Evolutionary conservation across 30 jellyfish, hydroid and myxozoan species (phyloP).

Genomic region (Hydractinia echinata): DNA sequence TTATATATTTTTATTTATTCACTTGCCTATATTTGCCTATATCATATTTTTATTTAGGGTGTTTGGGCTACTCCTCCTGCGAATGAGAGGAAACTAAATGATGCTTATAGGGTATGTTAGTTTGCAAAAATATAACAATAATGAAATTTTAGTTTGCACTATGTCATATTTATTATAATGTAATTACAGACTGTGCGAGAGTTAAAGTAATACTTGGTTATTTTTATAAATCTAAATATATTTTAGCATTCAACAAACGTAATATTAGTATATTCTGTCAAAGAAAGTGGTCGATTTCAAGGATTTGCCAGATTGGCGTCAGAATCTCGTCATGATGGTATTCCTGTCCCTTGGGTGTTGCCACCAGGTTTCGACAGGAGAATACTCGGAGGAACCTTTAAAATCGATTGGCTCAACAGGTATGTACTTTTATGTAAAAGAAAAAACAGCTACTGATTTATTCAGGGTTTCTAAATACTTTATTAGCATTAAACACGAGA

Average conservation of each 20-base stretch:
- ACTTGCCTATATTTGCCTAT: no score
- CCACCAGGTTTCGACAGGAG: slow-evolving; percentile 97
- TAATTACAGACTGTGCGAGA: no score
- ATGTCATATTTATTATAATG: no score
- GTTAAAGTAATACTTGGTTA: neutral
- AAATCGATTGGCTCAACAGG: slow-evolving; percentile 98
- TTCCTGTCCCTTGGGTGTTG: slow-evolving; percentile 85
- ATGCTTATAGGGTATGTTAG: slow-evolving; percentile 83
- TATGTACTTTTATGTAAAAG: neutral
- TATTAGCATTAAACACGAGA: neutral
- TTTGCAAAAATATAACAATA: neutral
- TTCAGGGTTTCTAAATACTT: neutral
- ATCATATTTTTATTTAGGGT: slow-evolving; percentile 50
- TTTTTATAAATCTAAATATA: neutral
- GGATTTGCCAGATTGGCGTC: slow-evolving; percentile 94
- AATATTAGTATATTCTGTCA: slow-evolving; percentile 84
- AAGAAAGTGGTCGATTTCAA: slow-evolving; percentile 98
- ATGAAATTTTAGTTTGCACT: no score
- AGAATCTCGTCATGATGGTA: slow-evolving; percentile 76
- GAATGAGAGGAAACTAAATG: slow-evolving; percentile 86
- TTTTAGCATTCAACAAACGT: slow-evolving; percentile 89
- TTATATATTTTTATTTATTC: no score
- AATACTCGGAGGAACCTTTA: slow-evolving; percentile 89
- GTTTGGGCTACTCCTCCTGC: slow-evolving; percentile 99
- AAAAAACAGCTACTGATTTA: neutral